Percentiles rank a stretch among this genome's conserved stretches.
Conservation (phyloP, 2,888 invertebrate species). For the Synergus gifuensis region DNA sequence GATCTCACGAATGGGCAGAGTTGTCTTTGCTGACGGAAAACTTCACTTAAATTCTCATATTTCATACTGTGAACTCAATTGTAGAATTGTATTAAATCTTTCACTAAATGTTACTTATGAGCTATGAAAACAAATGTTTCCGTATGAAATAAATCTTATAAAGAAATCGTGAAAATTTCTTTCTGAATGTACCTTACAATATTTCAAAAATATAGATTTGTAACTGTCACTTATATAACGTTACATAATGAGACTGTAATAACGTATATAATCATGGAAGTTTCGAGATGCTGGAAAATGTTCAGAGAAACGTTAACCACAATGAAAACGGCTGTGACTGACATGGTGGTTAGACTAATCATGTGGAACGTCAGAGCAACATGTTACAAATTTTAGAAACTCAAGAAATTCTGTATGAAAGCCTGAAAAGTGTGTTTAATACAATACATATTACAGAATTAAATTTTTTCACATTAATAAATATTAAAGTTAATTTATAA, state of each 20-base stretch:
- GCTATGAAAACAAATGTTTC: not conserved
- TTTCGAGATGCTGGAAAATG: constrained; percentile 35
- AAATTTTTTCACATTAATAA: not conserved
- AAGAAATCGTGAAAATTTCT: not conserved
- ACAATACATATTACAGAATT: not conserved
- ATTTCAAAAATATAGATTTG: not conserved
- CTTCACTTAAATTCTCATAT: constrained; percentile 38
- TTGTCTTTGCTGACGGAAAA: constrained; percentile 21
- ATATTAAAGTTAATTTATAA: not conserved
- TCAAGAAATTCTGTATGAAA: not conserved
- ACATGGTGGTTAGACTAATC: constrained; percentile 50
- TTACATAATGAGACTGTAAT: not conserved
- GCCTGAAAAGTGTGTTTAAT: not conserved
- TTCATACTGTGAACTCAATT: constrained; percentile 16
- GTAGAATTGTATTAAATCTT: not conserved
- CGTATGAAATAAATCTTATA: not conserved
- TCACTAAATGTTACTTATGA: not conserved
- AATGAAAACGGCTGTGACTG: constrained; percentile 58
- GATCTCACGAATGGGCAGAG: constrained; percentile 1
- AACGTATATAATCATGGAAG: constrained; percentile 9
- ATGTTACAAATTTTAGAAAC: constrained; percentile 31
- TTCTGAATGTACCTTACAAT: not conserved
- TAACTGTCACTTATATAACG: not conserved
- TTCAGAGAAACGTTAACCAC: constrained; percentile 51
- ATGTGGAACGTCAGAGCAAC: constrained; percentile 46